Evolutionary conservation across 2,113 vertebrate genomes (phyloP).

Genomic region (Cavia aperea): DNA sequence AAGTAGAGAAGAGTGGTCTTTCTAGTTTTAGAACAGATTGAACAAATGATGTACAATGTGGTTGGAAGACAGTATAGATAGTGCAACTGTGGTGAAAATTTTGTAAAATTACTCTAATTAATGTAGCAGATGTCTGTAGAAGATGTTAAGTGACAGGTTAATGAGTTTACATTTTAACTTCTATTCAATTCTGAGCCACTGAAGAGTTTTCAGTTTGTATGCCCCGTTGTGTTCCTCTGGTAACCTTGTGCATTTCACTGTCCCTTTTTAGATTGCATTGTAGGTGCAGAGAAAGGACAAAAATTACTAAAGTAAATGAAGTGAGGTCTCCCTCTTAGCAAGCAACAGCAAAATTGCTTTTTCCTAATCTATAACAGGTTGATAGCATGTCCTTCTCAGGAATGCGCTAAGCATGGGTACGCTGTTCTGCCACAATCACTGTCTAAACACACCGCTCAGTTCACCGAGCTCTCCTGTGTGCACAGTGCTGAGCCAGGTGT

Average conservation of each 20-base stretch:
- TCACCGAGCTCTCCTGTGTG: constrained; percentile 50
- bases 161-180: background rate
- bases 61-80: background rate
- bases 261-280: constrained; percentile 1
- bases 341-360: constrained; percentile 46
- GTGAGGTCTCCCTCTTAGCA: background rate
- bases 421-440: constrained; percentile 60
- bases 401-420: constrained; percentile 38
- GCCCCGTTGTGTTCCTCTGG: background rate
- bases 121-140: background rate
- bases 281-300: background rate
- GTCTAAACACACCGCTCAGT: constrained; percentile 62
- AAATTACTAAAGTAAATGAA: constrained; percentile 37
- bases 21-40: constrained; percentile 20
- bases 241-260: background rate
- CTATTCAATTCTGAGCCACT: background rate
- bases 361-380: constrained; percentile 56
- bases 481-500: constrained; percentile 51
- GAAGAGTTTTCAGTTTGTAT: background rate
- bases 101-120: background rate
- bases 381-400: constrained; percentile 54
- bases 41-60: background rate
- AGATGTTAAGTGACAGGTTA: background rate
- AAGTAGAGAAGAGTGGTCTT: background rate
- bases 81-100: background rate